A percentile compares a stretch with the other conserved stretches of the same genome.
Evolutionary conservation across 2,888 invertebrate genomes (phyloP).

Genomic region (Polydrusus tereticollis): DNA sequence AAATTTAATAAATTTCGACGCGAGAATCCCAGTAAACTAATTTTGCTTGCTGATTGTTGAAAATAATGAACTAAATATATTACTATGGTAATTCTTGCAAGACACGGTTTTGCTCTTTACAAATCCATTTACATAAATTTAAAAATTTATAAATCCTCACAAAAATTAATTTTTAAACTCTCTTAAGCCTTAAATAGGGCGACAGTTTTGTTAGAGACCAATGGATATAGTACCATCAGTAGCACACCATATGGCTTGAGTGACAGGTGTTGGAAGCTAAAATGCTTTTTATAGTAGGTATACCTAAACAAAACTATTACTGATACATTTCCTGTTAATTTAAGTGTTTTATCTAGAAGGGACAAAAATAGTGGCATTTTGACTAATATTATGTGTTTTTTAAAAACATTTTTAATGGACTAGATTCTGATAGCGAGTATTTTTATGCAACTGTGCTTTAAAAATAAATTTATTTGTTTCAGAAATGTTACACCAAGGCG

Average conservation of each 20-base stretch:
- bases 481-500: conserved; percentile 82
- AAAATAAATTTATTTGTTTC: conserved; percentile 58
- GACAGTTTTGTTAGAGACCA: conserved; percentile 8
- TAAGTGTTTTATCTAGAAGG: neutral
- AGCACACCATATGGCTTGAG: conserved; percentile 18
- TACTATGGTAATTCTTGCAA: neutral
- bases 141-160: neutral
- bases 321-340: neutral
- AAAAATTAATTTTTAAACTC: too few relatives aligned
- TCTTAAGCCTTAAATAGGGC: too few relatives aligned
- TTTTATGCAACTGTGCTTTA: neutral
- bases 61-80: neutral
- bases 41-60: too few relatives aligned
- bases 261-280: conserved; percentile 26
- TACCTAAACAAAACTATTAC: neutral
- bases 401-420: neutral
- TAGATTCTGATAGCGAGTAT: neutral
- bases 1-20: too few relatives aligned
- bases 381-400: neutral
- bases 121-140: neutral
- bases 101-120: neutral
- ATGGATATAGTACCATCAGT: conserved; percentile 18
- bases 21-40: too few relatives aligned
- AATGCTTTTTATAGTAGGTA: conserved; percentile 25
- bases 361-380: neutral